A percentile compares a stretch with the other conserved stretches of the same genome.
Evolutionary conservation across 1,140 invertebrate species (phyloP).

Genomic region (Solenopsis fugax): DNA sequence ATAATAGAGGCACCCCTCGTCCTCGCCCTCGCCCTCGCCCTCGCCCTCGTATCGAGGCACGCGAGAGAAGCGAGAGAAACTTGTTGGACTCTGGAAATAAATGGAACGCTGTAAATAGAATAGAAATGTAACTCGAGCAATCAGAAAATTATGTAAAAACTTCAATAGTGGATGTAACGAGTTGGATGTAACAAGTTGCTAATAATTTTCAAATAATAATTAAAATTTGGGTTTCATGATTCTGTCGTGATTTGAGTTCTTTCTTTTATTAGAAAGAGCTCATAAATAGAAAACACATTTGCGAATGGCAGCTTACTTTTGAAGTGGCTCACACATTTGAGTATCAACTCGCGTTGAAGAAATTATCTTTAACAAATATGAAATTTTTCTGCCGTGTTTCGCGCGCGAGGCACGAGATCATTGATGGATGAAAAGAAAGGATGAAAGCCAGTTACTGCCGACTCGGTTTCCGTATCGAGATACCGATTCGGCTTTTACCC

Average conservation of each 20-base stretch:
- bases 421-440: neutral
- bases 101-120: neutral
- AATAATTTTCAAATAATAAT: neutral
- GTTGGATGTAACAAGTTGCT: neutral
- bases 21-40: too few species aligned
- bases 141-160: neutral
- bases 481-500: neutral
- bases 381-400: neutral
- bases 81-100: constrained; percentile 1
- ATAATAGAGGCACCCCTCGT: neutral
- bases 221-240: neutral
- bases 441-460: neutral
- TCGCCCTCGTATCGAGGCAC: neutral
- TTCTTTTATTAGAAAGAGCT: neutral
- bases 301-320: neutral
- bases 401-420: neutral
- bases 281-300: neutral
- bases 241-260: neutral
- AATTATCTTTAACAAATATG: neutral
- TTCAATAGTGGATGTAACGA: neutral
- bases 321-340: neutral
- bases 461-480: constrained; percentile 16
- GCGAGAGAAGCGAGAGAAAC: neutral
- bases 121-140: neutral
- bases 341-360: neutral